Percentiles rank a stretch among this genome's conserved stretches.
Conservation (phyloP, 2,797 vertebrate species). For the Hippopotamyrus pictus region DNA sequence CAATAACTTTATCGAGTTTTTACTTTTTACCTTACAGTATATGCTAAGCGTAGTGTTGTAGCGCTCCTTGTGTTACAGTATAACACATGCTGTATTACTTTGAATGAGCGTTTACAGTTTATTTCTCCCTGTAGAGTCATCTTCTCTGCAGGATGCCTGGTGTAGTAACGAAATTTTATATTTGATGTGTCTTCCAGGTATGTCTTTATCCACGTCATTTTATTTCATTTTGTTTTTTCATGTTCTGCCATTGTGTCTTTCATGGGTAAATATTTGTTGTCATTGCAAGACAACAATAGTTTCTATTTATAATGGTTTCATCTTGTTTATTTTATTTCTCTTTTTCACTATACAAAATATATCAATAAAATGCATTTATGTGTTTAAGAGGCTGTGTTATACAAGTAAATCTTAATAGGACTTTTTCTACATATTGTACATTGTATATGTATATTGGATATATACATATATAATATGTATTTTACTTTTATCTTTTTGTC, state of each 20-base stretch:
- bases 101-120: background rate
- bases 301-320: background rate
- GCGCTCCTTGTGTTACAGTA: background rate
- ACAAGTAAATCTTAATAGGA: background rate
- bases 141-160: background rate
- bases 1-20: background rate
- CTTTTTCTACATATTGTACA: background rate
- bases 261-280: background rate
- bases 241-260: background rate
- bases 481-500: background rate
- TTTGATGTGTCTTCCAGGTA: background rate
- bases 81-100: background rate
- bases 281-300: background rate
- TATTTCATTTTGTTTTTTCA: background rate
- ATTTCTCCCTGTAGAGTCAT: background rate
- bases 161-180: background rate
- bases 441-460: background rate
- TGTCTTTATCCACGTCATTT: background rate
- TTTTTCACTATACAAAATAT: background rate
- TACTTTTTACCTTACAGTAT: background rate
- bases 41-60: background rate
- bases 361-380: background rate
- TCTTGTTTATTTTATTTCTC: background rate
- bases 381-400: background rate
- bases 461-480: background rate